These are phyloP conservation scores for Isichthys henryi DNA, from an alignment of 2,113 vertebrate species.

Conservation along the genomic window DNA sequence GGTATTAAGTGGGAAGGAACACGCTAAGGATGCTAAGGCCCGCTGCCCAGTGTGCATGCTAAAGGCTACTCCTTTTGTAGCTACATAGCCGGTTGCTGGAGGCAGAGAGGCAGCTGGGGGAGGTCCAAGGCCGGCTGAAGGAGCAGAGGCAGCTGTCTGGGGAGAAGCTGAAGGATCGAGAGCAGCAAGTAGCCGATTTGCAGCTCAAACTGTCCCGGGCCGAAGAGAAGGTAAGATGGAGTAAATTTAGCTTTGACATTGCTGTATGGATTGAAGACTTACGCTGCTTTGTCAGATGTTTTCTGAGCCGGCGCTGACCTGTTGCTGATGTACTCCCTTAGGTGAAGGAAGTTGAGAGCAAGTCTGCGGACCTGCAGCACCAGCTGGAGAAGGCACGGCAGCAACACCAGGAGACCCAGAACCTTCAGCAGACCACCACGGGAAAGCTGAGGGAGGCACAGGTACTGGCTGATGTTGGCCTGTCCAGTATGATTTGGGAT, in stretches of 20 bases:
- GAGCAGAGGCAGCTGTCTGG: conserved; percentile 94
- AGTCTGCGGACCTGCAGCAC: conserved; percentile 81
- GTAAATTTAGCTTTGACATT: neutral
- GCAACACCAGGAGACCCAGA: conserved; percentile 90
- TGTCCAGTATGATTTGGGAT: neutral
- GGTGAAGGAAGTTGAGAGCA: conserved; percentile 79
- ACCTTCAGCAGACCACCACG: conserved; percentile 84
- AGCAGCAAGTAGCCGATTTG: conserved; percentile 87
- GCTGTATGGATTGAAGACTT: neutral
- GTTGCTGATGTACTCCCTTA: conserved; percentile 40
- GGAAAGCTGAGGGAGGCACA: conserved; percentile 91
- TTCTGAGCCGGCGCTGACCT: neutral
- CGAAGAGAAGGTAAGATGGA: conserved; percentile 76
- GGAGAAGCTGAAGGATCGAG: conserved; percentile 92
- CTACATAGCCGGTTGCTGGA: conserved; percentile 88
- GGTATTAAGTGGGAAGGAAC: neutral
- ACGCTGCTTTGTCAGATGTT: neutral
- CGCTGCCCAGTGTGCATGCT: neutral
- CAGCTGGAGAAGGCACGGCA: conserved; percentile 91
- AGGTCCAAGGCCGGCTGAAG: conserved; percentile 89
- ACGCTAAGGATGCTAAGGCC: neutral
- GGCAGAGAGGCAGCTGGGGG: conserved; percentile 85
- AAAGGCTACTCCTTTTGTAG: conserved; percentile 46
- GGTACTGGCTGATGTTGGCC: conserved; percentile 51
- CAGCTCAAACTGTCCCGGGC: conserved; percentile 86